These are phyloP conservation scores for Amyelois transitella DNA, from an alignment of 1,140 invertebrate species.

Conservation along the genomic window DNA sequence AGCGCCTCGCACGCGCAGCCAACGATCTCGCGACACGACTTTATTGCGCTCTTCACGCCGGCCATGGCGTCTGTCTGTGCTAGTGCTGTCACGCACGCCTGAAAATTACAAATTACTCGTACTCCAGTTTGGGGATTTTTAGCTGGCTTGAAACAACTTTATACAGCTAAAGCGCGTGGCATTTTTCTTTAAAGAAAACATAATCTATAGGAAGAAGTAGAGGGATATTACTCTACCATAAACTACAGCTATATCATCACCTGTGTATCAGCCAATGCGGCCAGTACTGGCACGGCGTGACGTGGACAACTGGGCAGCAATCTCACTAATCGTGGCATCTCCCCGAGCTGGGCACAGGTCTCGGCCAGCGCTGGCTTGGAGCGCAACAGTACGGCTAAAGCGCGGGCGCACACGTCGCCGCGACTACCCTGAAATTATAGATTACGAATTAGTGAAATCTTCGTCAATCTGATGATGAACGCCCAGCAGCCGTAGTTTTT, in stretches of 20 bases:
- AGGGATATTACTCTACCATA: too few species aligned
- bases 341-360: slow-evolving; percentile 93
- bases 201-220: too few species aligned
- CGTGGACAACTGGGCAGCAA: slow-evolving; percentile 85
- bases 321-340: slow-evolving; percentile 91
- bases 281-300: slow-evolving; percentile 88
- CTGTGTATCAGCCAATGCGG: slow-evolving; percentile 89
- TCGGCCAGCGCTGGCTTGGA: slow-evolving; percentile 92
- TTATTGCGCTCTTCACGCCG: slow-evolving; percentile 91
- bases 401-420: slow-evolving; percentile 89
- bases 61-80: slow-evolving; percentile 87
- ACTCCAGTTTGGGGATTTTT: too few species aligned
- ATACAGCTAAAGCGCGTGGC: too few species aligned
- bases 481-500: too few species aligned
- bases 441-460: too few species aligned
- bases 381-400: slow-evolving; percentile 87
- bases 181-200: too few species aligned
- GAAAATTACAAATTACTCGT: slow-evolving; percentile 13
- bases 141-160: too few species aligned
- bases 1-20: slow-evolving; percentile 92
- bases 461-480: too few species aligned
- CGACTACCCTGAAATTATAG: slow-evolving; percentile 86
- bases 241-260: too few species aligned
- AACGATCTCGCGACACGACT: slow-evolving; percentile 86
- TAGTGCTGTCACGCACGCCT: slow-evolving; percentile 86